Evolutionary conservation across 2,888 invertebrate species (phyloP), one percentile per base, ranked within the genome.

Genomic region (Dynastes maya): DNA sequence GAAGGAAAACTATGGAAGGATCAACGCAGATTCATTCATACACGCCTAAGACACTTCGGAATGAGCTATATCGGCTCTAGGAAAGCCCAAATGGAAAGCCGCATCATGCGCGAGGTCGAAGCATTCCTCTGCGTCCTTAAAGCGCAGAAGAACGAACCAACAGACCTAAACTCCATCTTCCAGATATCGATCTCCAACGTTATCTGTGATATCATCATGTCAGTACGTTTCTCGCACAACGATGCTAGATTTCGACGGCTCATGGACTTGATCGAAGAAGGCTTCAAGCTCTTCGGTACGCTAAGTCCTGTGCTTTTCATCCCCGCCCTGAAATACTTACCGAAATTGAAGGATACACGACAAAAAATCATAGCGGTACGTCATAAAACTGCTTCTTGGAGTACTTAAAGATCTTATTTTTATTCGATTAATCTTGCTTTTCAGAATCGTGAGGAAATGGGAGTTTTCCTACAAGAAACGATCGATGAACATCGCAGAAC

Each of bases 1-100:
- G 95, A 95, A 83, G 97, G 97, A 80, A 93, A 93, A 82, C 90
- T 97, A 84, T 97, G 97, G 97, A 96, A 96, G 88, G 96, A 94
- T 85, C 97, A 97, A 87, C 91, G 97, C 79, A 92, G 94, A 82
- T 97, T 97, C 89, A 90, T 97, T 74, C 96, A 97, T 87, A 95
- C 95, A 83, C 95, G 95, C 83, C 91, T 97, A 1, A 92, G 96
- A 27, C 93, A 94, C 84, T 95, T 97, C 85, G 97, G 97, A 75
- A 96, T 97, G 94, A 96, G 96, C 78, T 95, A 95, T 88, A 92
- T 95, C 89, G 95, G 95, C 74, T 92, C 92, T 82, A 94, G 95
- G 82, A 95, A 95, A 88, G 93, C 93, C 85, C 92, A 94, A 84
- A 95, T 97, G 94, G 96, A 97, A 88, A 92, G 91, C 79, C 92